A percentile compares a stretch with the other conserved stretches of the same genome.
phyloP scores from a whole-genome alignment of 2,888 invertebrate species.

The Dolomedes plantarius region DNA sequence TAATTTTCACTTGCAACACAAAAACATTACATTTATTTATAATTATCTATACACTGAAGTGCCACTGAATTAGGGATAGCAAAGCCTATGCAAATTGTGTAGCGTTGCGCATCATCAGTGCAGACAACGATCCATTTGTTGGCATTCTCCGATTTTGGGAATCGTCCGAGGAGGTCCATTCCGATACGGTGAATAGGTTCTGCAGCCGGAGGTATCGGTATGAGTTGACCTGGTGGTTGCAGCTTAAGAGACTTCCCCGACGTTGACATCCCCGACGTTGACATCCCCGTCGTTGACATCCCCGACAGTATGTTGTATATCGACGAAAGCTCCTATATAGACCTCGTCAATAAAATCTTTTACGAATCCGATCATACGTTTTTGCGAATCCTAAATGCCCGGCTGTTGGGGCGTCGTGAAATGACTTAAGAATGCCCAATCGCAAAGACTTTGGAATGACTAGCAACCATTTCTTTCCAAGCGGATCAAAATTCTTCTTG shows the following conservation, averaged over 20 bases:
- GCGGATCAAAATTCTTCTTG: conserved; percentile 3
- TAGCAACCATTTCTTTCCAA: neutral
- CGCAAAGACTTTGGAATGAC: conserved; percentile 7
- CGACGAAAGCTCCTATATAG: conserved; percentile 18
- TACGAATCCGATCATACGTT: neutral
- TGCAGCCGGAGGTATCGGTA: neutral
- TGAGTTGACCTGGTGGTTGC: neutral
- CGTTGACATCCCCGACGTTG: too few relatives aligned
- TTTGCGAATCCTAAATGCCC: conserved; percentile 45
- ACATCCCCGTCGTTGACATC: neutral
- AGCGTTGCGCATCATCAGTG: neutral
- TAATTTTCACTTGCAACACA: too few relatives aligned
- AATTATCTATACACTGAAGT: too few relatives aligned
- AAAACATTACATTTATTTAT: too few relatives aligned
- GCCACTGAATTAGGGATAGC: too few relatives aligned
- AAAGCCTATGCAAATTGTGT: too few relatives aligned
- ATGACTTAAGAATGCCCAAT: neutral
- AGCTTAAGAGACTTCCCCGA: neutral
- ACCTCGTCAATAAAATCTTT: conserved; percentile 21
- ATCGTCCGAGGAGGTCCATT: neutral
- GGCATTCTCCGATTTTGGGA: neutral
- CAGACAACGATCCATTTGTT: conserved; percentile 19
- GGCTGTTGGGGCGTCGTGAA: conserved; percentile 51
- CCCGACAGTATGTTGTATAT: neutral
- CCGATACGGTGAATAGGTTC: neutral